phyloP scores from a whole-genome alignment of 2,888 invertebrate genomes.

The Iphiclides podalirius region DNA sequence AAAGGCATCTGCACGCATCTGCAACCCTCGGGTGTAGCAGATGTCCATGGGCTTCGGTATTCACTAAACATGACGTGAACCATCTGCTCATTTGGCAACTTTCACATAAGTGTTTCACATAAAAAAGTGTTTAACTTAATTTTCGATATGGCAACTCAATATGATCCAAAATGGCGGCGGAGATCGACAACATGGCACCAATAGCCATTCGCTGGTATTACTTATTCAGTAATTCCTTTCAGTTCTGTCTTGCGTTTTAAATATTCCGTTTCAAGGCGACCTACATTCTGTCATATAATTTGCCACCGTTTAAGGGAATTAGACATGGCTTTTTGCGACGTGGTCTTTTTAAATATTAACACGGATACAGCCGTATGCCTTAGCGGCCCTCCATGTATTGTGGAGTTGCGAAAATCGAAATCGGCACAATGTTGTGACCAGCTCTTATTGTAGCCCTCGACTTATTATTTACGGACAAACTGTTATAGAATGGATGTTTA shows the following conservation, averaged over 20 bases:
- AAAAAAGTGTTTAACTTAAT: too few species aligned
- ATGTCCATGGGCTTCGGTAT: too few species aligned
- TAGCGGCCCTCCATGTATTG: too few species aligned
- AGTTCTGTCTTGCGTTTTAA: conserved; percentile 14
- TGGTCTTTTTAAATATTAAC: conserved; percentile 22
- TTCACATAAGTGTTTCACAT: too few species aligned
- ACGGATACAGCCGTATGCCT: background rate
- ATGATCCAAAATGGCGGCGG: background rate
- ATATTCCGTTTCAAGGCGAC: conserved; percentile 24
- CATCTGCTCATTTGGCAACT: too few species aligned
- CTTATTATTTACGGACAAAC: too few species aligned
- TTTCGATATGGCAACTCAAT: background rate
- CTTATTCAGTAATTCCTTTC: conserved; percentile 16
- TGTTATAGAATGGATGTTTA: too few species aligned
- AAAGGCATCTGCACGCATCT: too few species aligned
- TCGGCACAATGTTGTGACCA: too few species aligned
- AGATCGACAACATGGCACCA: background rate
- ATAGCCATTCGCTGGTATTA: background rate
- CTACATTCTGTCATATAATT: conserved; percentile 22
- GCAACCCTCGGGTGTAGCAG: too few species aligned
- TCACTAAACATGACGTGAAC: too few species aligned
- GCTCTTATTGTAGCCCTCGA: too few species aligned
- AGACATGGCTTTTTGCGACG: conserved; percentile 18
- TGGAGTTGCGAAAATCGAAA: background rate
- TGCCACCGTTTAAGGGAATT: conserved; percentile 18